Percentiles rank a stretch among this genome's conserved stretches.
Conservation (phyloP, 37 sponge, comb jelly and placozoan genomes). For the Diacarnus erythraeanus region DNA sequence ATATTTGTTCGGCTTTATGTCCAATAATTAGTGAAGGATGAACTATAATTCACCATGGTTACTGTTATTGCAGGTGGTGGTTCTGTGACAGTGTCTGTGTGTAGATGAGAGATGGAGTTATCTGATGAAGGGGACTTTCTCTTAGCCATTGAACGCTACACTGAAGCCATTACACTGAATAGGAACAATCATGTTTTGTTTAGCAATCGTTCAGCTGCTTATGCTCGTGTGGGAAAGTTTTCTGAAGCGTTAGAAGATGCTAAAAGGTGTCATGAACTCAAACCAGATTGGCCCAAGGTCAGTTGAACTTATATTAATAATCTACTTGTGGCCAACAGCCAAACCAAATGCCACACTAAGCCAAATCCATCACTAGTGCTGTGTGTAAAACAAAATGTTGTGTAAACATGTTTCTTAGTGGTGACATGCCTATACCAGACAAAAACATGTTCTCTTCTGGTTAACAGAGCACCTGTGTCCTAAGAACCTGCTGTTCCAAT, state of each 20-base stretch:
- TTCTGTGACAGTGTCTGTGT: background rate
- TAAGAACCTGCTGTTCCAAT: too few relatives aligned
- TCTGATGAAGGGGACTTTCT: constrained; percentile 77
- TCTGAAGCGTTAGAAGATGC: constrained; percentile 92
- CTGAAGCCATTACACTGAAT: constrained; percentile 87
- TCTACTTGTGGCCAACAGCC: background rate
- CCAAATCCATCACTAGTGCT: background rate
- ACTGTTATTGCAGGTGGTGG: background rate
- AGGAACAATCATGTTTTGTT: constrained; percentile 76
- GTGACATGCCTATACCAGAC: too few relatives aligned
- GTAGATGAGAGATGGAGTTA: background rate
- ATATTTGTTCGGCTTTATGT: too few relatives aligned
- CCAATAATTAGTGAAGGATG: too few relatives aligned
- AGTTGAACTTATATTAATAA: background rate
- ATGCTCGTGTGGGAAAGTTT: constrained; percentile 69
- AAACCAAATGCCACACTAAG: background rate
- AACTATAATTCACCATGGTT: too few relatives aligned
- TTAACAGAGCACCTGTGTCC: too few relatives aligned
- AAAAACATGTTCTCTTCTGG: too few relatives aligned
- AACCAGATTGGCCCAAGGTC: constrained; percentile 91
- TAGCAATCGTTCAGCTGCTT: constrained; percentile 94
- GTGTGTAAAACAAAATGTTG: background rate
- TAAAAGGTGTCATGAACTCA: constrained; percentile 78
- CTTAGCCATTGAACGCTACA: constrained; percentile 82
- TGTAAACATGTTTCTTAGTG: background rate